A percentile compares a stretch with the other conserved stretches of the same genome.
These are phyloP conservation scores for Sebastes iracundus DNA, from an alignment of 2,797 vertebrate genomes.

Conservation along the genomic window DNA sequence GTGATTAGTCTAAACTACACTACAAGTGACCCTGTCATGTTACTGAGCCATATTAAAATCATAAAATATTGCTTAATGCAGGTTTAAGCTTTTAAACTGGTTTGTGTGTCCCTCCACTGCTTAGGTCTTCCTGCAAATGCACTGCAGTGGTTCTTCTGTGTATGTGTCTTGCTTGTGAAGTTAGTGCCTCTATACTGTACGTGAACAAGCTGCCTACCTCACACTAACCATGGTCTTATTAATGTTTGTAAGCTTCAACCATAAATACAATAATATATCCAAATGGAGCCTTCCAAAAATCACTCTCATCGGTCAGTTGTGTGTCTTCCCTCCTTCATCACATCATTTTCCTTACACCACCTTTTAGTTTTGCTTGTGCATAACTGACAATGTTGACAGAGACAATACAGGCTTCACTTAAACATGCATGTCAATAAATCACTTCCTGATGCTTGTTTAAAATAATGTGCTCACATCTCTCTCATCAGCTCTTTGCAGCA, in stretches of 20 bases:
- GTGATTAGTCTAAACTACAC: slow-evolving; percentile 19
- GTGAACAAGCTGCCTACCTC: neutral
- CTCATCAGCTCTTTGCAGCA: neutral
- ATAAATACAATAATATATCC: neutral
- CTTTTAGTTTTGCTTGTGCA: neutral
- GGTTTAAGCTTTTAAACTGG: neutral
- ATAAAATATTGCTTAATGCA: neutral
- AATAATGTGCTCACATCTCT: neutral
- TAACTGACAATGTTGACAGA: neutral
- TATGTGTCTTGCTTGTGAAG: neutral
- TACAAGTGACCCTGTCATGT: slow-evolving; percentile 10
- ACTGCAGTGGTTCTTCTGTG: slow-evolving; percentile 25
- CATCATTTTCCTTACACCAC: neutral
- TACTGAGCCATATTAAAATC: slow-evolving; percentile 8
- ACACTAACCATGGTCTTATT: neutral
- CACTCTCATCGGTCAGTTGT: neutral
- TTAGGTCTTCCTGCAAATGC: neutral
- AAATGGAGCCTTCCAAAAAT: neutral
- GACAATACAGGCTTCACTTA: neutral
- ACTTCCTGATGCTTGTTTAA: neutral
- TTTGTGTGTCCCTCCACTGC: neutral
- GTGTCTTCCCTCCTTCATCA: neutral
- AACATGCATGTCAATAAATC: slow-evolving; percentile 8
- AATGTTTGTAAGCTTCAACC: neutral
- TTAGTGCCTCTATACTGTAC: neutral